Evolutionary conservation across 2,888 invertebrate genomes (phyloP).

Genomic region (Mamestra brassicae): DNA sequence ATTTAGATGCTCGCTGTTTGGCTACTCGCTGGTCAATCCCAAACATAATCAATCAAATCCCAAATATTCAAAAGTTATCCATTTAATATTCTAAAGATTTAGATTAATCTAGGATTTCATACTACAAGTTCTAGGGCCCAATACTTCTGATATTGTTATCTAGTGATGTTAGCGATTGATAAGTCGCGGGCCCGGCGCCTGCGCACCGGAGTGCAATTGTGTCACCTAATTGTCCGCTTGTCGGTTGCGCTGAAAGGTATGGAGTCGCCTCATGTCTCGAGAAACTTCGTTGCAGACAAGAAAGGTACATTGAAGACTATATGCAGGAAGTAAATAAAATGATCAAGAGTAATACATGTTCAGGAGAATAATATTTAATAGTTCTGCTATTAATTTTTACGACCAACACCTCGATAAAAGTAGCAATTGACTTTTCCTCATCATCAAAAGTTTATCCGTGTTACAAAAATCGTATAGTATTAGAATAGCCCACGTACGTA

Average conservation of each 20-base stretch:
- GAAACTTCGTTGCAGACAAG: neutral
- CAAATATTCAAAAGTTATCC: too few species aligned
- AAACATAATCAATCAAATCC: too few species aligned
- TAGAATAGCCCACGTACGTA: too few species aligned
- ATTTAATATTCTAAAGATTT: neutral
- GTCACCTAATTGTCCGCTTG: conserved; percentile 82
- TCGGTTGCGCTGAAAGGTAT: conserved; percentile 53
- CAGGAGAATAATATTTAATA: too few species aligned
- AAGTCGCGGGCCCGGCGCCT: conserved; percentile 72
- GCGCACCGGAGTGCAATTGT: conserved; percentile 76
- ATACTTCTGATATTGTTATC: conserved; percentile 45
- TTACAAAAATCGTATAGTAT: neutral
- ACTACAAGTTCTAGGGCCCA: neutral
- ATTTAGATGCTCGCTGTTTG: too few species aligned
- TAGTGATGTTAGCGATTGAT: conserved; percentile 47
- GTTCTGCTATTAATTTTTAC: neutral
- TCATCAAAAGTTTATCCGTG: neutral
- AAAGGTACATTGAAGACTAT: neutral
- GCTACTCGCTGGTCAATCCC: too few species aligned
- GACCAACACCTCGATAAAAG: neutral
- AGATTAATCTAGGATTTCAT: neutral
- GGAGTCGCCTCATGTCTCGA: conserved; percentile 54
- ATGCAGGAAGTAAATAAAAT: neutral
- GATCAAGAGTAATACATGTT: neutral
- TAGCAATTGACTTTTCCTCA: neutral